Evolutionary conservation across 2,797 vertebrate species (phyloP).

Genomic region (Acanthurus leucopareius): DNA sequence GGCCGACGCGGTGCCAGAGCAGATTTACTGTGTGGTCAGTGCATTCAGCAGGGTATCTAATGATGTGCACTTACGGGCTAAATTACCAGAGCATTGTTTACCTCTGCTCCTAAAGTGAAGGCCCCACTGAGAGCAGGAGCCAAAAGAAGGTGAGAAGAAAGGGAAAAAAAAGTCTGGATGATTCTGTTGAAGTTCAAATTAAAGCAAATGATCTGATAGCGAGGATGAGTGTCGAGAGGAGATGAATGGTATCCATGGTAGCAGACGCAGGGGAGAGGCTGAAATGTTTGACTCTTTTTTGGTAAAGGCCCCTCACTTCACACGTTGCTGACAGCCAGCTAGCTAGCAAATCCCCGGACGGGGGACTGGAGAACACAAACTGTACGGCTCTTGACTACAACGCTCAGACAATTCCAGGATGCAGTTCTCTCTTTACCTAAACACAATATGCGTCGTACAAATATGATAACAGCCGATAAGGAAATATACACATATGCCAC

Average conservation of each 20-base stretch:
- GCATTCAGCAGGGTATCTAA: constrained; percentile 70
- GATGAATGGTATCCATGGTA: constrained; percentile 66
- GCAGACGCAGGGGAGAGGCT: constrained; percentile 50
- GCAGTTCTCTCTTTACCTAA: constrained; percentile 1
- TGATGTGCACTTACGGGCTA: constrained; percentile 76
- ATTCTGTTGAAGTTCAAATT: constrained; percentile 50
- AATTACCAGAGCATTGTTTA: constrained; percentile 79
- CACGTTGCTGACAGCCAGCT: constrained; percentile 58
- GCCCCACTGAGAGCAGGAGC: constrained; percentile 36
- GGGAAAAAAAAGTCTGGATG: background rate
- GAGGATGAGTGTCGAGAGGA: constrained; percentile 39
- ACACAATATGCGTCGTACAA: constrained; percentile 16
- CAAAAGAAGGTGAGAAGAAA: background rate
- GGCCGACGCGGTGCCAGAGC: constrained; percentile 64
- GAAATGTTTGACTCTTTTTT: constrained; percentile 57
- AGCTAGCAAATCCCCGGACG: constrained; percentile 52
- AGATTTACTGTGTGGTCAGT: constrained; percentile 76
- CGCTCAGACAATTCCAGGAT: constrained; percentile 23
- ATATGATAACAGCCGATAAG: constrained; percentile 12
- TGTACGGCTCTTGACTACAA: constrained; percentile 10
- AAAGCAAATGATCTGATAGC: constrained; percentile 64
- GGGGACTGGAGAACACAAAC: constrained; percentile 44
- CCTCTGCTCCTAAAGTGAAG: constrained; percentile 56
- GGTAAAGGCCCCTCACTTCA: constrained; percentile 55
- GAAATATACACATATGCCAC: background rate